Percentiles rank a stretch among this genome's conserved stretches.
Evolutionary conservation across 2,797 vertebrate genomes (phyloP).

Genomic region (Sebastes taczanowskii): DNA sequence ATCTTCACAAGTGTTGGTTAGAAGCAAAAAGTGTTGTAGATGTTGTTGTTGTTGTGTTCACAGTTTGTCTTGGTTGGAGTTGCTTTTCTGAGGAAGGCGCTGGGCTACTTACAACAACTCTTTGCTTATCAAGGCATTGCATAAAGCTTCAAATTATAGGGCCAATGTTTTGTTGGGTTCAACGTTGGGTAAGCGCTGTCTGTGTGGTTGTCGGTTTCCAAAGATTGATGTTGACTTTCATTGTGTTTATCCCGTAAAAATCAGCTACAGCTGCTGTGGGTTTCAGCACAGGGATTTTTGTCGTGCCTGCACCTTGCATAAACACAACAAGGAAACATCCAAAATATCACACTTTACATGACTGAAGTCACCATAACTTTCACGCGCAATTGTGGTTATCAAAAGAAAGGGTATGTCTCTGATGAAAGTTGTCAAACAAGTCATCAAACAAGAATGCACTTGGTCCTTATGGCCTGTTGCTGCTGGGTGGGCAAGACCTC

Average conservation of each 20-base stretch:
- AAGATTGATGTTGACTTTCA: constrained; percentile 48
- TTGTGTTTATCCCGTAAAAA: constrained; percentile 37
- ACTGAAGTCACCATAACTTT: background rate
- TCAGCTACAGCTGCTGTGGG: constrained; percentile 18
- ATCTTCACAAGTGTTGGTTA: constrained; percentile 18
- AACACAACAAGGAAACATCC: background rate
- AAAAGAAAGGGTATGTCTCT: background rate
- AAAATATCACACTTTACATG: background rate
- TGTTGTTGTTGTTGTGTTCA: constrained; percentile 24
- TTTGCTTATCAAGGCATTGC: constrained; percentile 35
- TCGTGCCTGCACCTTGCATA: constrained; percentile 16
- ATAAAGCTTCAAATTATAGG: constrained; percentile 55
- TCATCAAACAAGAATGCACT: background rate
- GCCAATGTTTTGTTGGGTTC: constrained; percentile 36
- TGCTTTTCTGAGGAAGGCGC: constrained; percentile 13
- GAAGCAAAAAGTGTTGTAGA: constrained; percentile 22
- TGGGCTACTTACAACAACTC: background rate
- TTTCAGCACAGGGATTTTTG: constrained; percentile 23
- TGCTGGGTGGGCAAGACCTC: background rate
- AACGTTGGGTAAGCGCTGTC: constrained; percentile 27
- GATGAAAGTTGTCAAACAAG: background rate
- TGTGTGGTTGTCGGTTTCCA: constrained; percentile 38
- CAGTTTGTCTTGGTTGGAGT: constrained; percentile 4
- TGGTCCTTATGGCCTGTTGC: background rate
- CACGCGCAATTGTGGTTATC: no score